Percentiles rank a stretch among this genome's conserved stretches.
Conservation (phyloP, 2,113 vertebrate genomes). For the Caloenas nicobarica region DNA sequence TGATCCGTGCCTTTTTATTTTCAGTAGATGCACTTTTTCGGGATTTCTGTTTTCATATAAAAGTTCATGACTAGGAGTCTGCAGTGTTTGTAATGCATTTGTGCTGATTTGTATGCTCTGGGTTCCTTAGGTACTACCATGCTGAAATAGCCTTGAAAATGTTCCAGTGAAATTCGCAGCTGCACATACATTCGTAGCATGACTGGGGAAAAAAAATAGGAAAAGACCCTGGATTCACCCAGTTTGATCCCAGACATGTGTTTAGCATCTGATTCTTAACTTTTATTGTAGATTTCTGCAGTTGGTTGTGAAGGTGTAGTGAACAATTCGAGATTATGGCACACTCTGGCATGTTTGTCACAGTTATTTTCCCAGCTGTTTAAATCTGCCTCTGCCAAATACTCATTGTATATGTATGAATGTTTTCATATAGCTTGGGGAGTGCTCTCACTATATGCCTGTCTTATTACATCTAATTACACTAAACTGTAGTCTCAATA, state of each 20-base stretch:
- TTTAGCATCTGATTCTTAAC: background rate
- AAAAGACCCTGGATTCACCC: background rate
- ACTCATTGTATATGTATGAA: background rate
- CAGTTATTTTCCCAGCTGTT: background rate
- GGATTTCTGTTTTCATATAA: background rate
- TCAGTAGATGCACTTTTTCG: background rate
- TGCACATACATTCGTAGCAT: background rate
- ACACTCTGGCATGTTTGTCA: background rate
- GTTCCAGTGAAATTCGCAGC: background rate
- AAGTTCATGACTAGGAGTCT: background rate
- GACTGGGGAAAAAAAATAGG: background rate
- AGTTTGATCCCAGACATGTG: background rate
- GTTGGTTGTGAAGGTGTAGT: background rate
- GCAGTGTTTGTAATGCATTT: background rate
- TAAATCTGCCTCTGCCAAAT: background rate
- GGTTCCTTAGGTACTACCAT: background rate
- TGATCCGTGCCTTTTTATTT: background rate
- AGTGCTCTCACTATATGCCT: background rate
- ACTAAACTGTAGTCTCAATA: background rate
- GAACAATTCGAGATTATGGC: background rate
- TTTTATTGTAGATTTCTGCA: background rate
- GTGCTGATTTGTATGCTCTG: background rate
- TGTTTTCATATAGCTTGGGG: background rate
- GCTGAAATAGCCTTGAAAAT: background rate
- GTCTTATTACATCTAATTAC: background rate